phyloP scores from a whole-genome alignment of 1,140 invertebrate genomes.

The Daktulosphaira vitifoliae region DNA sequence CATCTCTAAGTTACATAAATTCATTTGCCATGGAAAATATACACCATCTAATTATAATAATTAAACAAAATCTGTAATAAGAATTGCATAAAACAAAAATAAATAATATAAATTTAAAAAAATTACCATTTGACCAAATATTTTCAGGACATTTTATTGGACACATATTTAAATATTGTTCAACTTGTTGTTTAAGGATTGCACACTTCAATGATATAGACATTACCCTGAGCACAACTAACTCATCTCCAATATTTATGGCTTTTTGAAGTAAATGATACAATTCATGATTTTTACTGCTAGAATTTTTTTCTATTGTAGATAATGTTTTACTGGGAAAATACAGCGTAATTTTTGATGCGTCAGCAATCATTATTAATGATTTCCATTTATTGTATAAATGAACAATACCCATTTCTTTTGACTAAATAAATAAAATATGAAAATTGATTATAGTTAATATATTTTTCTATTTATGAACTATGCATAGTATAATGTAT shows the following conservation, averaged over 20 bases:
- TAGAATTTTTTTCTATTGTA: conserved; percentile 4
- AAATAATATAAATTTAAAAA: too few relatives aligned
- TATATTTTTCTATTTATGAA: too few relatives aligned
- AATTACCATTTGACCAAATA: conserved; percentile 2
- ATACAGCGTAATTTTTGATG: conserved; percentile 16
- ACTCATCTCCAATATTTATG: conserved; percentile 4
- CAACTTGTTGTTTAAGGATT: conserved; percentile 8
- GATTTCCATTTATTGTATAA: conserved; percentile 28
- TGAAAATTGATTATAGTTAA: too few relatives aligned
- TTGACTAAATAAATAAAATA: conserved; percentile 5
- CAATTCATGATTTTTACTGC: neutral
- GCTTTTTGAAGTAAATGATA: neutral
- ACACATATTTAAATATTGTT: conserved; percentile 23
- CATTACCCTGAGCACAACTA: conserved; percentile 11
- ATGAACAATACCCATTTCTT: conserved; percentile 13
- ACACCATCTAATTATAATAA: conserved; percentile 1
- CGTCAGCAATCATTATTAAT: conserved; percentile 16
- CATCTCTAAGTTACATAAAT: conserved; percentile 17
- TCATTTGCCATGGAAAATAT: conserved; percentile 25
- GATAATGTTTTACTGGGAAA: conserved; percentile 31
- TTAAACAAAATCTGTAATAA: too few relatives aligned
- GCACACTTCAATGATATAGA: conserved; percentile 24
- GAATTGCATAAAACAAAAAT: too few relatives aligned
- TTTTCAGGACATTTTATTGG: conserved; percentile 9
- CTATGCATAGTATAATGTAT: too few relatives aligned